Percentiles rank a stretch among this genome's conserved stretches.
Evolutionary conservation across 2,113 vertebrate genomes (phyloP).

Genomic region (Benitochromis conjunctus): DNA sequence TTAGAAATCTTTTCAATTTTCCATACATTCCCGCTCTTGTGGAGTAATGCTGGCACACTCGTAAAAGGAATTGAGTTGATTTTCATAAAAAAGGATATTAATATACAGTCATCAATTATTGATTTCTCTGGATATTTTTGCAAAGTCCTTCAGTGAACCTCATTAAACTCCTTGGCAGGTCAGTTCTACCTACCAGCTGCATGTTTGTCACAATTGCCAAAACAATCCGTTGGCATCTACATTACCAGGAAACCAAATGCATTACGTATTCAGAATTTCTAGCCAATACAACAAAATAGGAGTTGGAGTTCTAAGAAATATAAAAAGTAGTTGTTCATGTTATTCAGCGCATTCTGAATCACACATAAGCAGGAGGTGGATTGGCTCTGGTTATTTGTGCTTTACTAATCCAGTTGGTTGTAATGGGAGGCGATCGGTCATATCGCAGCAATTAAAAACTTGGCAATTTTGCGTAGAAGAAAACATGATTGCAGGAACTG

Average conservation of each 20-base stretch:
- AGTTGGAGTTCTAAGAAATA: neutral
- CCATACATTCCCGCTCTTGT: neutral
- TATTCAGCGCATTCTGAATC: neutral
- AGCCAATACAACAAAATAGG: neutral
- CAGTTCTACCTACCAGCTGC: neutral
- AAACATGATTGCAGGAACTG: neutral
- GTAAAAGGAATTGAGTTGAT: neutral
- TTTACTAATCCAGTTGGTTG: neutral
- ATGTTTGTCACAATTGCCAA: neutral
- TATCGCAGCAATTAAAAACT: neutral
- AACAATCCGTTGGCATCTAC: neutral
- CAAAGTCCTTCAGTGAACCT: neutral
- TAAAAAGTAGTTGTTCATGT: neutral
- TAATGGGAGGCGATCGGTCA: neutral
- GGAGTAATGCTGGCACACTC: neutral
- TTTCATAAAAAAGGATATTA: neutral
- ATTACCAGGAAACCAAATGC: neutral
- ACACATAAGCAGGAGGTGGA: neutral
- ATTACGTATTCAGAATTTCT: neutral
- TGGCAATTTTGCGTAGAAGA: neutral
- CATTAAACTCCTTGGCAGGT: neutral
- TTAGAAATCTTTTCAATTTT: neutral
- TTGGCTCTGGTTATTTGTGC: neutral
- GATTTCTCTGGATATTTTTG: neutral
- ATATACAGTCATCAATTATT: neutral